Evolutionary conservation across 2,888 invertebrate genomes (phyloP).

Genomic region (Netelia inedita): DNA sequence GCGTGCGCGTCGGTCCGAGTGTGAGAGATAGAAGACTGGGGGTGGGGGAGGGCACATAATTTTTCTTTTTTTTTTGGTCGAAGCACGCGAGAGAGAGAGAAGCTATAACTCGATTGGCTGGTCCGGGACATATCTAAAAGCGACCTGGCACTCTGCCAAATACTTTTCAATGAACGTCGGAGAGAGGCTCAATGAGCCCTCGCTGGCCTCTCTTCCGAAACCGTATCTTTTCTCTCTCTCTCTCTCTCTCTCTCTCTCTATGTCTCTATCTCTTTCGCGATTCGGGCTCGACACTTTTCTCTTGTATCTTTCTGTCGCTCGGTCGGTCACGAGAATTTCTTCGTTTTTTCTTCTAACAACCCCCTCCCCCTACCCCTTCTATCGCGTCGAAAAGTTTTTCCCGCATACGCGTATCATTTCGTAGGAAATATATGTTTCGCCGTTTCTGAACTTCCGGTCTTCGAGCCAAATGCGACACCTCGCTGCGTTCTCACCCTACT

Average conservation of each 20-base stretch:
- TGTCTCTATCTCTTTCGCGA: conserved; percentile 8
- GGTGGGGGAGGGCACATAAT: conserved; percentile 45
- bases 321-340: conserved; percentile 30
- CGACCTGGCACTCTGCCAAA: conserved; percentile 67
- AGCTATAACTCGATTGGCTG: conserved; percentile 54
- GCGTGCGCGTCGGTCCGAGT: conserved; percentile 12
- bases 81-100: conserved; percentile 20
- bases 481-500: neutral
- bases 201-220: conserved; percentile 51
- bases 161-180: conserved; percentile 69
- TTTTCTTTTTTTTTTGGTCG: conserved; percentile 59
- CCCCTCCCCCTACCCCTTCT: neutral
- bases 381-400: neutral
- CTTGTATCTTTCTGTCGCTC: conserved; percentile 48
- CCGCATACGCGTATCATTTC: too few relatives aligned
- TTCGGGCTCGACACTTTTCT: conserved; percentile 35
- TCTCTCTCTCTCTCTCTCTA: neutral
- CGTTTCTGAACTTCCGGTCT: neutral
- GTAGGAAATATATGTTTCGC: neutral
- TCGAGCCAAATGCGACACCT: neutral
- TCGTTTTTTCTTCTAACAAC: neutral
- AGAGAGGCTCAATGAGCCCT: conserved; percentile 69
- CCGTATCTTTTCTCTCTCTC: conserved; percentile 4
- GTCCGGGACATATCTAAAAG: conserved; percentile 66
- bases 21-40: conserved; percentile 29